These are phyloP conservation scores for Solenopsis invicta DNA, from an alignment of 1,140 invertebrate genomes.

Conservation along the genomic window DNA sequence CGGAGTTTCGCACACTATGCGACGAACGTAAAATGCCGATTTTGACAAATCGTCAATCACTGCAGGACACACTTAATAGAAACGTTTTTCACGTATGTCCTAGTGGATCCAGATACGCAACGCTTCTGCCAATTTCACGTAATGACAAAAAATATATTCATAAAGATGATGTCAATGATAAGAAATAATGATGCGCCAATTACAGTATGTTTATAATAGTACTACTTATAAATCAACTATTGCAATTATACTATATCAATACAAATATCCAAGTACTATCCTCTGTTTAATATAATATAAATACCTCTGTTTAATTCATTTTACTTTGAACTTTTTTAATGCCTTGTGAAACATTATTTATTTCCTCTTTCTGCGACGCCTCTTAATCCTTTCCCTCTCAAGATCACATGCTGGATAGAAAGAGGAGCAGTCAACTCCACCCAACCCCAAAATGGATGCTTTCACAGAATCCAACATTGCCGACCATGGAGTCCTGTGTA, in stretches of 20 bases:
- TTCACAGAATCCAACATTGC: slow-evolving; percentile 87
- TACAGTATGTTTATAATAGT: background rate
- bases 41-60: slow-evolving; percentile 81
- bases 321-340: background rate
- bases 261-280: background rate
- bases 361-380: slow-evolving; percentile 81
- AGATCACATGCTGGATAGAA: slow-evolving; percentile 85
- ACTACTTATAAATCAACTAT: background rate
- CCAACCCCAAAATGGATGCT: slow-evolving; percentile 89
- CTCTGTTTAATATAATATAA: background rate
- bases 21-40: slow-evolving; percentile 83
- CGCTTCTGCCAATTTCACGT: slow-evolving; percentile 85
- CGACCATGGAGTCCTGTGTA: slow-evolving; percentile 80
- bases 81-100: slow-evolving; percentile 85
- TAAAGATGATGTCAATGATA: background rate
- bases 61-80: slow-evolving; percentile 79
- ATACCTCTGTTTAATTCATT: background rate
- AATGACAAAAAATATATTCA: slow-evolving; percentile 43
- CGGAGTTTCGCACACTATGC: slow-evolving; percentile 85
- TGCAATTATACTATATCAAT: background rate
- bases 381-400: slow-evolving; percentile 79
- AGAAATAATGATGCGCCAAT: slow-evolving; percentile 13
- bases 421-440: slow-evolving; percentile 88
- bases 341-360: slow-evolving; percentile 15
- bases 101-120: slow-evolving; percentile 85